These are phyloP conservation scores for Heteromurus nitidus DNA, from an alignment of 2,888 invertebrate genomes.

Conservation along the genomic window DNA sequence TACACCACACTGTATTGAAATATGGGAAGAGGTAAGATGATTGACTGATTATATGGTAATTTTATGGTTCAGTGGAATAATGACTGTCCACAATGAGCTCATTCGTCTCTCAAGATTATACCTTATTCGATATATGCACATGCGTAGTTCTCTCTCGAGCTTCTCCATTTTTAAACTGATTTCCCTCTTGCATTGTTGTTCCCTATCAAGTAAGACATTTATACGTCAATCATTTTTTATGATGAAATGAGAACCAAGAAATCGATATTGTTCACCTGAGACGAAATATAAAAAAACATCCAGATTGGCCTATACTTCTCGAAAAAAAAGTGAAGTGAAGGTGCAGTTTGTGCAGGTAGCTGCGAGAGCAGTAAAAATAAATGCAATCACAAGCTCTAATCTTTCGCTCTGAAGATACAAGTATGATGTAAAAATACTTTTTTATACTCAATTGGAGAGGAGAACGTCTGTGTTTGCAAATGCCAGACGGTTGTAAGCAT, in stretches of 20 bases:
- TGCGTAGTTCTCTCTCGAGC: no score
- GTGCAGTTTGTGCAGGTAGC: neutral
- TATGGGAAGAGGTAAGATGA: slow-evolving; percentile 25
- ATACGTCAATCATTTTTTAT: slow-evolving; percentile 49
- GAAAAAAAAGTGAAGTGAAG: neutral
- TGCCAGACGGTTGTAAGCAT: neutral
- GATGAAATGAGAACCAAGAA: slow-evolving; percentile 37
- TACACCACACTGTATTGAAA: slow-evolving; percentile 22
- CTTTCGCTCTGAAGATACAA: neutral
- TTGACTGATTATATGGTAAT: slow-evolving; percentile 58
- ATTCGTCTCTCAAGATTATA: slow-evolving; percentile 39
- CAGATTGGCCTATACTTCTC: no score
- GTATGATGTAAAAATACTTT: neutral
- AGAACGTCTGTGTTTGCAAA: no score
- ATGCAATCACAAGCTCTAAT: no score
- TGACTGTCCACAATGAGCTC: slow-evolving; percentile 45
- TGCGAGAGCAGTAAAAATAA: no score
- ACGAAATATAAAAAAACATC: no score
- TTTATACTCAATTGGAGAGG: no score
- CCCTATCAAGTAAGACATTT: slow-evolving; percentile 27
- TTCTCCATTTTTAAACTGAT: slow-evolving; percentile 11
- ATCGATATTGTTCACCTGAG: slow-evolving; percentile 45
- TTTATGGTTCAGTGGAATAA: slow-evolving; percentile 56
- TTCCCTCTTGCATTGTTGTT: slow-evolving; percentile 17
- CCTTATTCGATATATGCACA: slow-evolving; percentile 16